Percentiles rank a stretch among this genome's conserved stretches.
These are phyloP conservation scores for Heterocephalus glaber DNA, from an alignment of 2,113 vertebrate genomes.

Conservation along the genomic window DNA sequence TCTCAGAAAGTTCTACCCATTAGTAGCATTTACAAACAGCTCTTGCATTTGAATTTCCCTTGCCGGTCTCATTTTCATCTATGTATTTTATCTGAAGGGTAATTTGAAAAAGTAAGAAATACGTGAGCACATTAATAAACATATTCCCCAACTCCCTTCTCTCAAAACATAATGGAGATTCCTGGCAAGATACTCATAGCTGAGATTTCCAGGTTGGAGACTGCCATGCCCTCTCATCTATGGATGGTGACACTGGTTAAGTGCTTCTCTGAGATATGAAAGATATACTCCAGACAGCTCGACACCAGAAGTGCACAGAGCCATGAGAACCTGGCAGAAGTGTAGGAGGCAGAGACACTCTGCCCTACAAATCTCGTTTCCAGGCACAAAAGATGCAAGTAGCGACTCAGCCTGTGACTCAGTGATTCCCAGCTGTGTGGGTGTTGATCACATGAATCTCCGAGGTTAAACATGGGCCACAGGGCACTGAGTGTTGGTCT, in stretches of 20 bases:
- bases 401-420: constrained; percentile 75
- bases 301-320: background rate
- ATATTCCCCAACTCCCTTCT: background rate
- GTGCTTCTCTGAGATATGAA: background rate
- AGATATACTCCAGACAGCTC: background rate
- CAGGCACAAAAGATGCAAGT: constrained; percentile 70
- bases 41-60: background rate
- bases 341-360: constrained; percentile 71
- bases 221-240: background rate
- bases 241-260: background rate
- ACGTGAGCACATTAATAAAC: background rate
- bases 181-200: background rate
- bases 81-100: background rate
- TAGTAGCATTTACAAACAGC: background rate
- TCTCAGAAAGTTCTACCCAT: background rate
- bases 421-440: constrained; percentile 76
- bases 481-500: background rate
- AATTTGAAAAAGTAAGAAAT: constrained; percentile 13
- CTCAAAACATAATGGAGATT: background rate
- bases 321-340: constrained; percentile 54
- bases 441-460: constrained; percentile 50
- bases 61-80: background rate
- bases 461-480: constrained; percentile 70
- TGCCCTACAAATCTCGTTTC: constrained; percentile 72
- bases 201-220: background rate